Percentiles rank a stretch among this genome's conserved stretches.
These are phyloP conservation scores for Hoplodrina ambigua DNA, from an alignment of 2,888 invertebrate species.

Conservation along the genomic window DNA sequence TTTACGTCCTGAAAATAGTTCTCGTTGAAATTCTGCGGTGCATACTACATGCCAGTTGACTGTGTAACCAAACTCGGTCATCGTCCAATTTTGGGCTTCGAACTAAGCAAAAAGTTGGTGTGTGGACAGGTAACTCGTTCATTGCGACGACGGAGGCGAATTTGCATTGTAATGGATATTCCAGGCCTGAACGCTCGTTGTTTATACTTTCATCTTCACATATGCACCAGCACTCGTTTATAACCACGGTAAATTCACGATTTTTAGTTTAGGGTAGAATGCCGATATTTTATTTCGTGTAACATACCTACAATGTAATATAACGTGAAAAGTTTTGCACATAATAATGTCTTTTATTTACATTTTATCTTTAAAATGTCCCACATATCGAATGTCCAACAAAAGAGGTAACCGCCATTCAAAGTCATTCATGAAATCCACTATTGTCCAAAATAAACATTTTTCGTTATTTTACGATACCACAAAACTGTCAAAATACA, in stretches of 20 bases:
- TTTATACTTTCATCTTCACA: slow-evolving; percentile 76
- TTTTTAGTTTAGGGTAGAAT: slow-evolving; percentile 59
- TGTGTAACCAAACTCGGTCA: slow-evolving; percentile 75
- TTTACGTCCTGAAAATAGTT: slow-evolving; percentile 55
- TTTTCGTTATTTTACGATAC: slow-evolving; percentile 21
- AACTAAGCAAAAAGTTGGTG: slow-evolving; percentile 83
- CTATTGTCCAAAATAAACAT: slow-evolving; percentile 24
- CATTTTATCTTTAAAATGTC: slow-evolving; percentile 22
- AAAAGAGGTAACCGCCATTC: slow-evolving; percentile 24
- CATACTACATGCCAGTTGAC: slow-evolving; percentile 58
- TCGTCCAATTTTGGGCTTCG: slow-evolving; percentile 79
- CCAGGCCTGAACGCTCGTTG: slow-evolving; percentile 73
- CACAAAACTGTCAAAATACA: slow-evolving; percentile 56
- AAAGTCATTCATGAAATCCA: slow-evolving; percentile 37
- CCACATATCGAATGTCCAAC: slow-evolving; percentile 9
- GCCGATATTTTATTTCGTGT: slow-evolving; percentile 49
- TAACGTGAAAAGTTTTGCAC: slow-evolving; percentile 13
- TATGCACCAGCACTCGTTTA: slow-evolving; percentile 72
- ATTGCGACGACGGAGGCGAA: slow-evolving; percentile 80
- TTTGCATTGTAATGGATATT: slow-evolving; percentile 88
- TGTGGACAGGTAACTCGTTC: slow-evolving; percentile 81
- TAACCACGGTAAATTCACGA: slow-evolving; percentile 68
- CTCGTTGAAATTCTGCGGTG: slow-evolving; percentile 49
- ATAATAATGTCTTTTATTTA: slow-evolving; percentile 26
- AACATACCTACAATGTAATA: slow-evolving; percentile 40